Evolutionary conservation across 2,888 invertebrate species (phyloP).

Genomic region (Tetanocera ferruginea): DNA sequence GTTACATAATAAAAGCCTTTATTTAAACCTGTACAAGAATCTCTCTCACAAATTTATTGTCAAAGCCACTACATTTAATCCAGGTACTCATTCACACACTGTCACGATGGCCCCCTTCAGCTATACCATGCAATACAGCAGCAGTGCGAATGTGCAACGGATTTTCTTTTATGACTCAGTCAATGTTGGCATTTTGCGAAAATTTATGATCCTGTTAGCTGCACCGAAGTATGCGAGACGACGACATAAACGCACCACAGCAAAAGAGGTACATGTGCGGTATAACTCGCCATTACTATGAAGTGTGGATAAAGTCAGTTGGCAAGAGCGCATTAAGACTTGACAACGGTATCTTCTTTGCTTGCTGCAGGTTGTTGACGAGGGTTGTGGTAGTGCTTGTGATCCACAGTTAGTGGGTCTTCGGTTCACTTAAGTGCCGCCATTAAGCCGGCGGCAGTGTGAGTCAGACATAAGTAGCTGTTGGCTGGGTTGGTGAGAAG

Average conservation of each 20-base stretch:
- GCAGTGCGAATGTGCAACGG: background rate
- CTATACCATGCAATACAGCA: too few species aligned
- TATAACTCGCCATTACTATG: background rate
- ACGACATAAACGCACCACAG: background rate
- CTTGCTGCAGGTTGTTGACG: background rate
- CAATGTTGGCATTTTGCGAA: conserved; percentile 14
- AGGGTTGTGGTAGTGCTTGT: background rate
- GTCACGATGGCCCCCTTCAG: too few species aligned
- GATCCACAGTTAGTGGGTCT: background rate
- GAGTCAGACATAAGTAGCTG: background rate
- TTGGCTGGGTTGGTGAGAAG: background rate
- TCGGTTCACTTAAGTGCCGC: conserved; percentile 2
- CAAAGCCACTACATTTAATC: conserved; percentile 7
- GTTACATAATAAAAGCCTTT: too few species aligned
- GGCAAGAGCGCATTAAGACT: conserved; percentile 11
- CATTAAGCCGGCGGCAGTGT: background rate
- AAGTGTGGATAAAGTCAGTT: conserved; percentile 3
- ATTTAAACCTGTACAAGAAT: background rate
- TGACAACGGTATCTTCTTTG: background rate
- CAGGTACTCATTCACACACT: background rate
- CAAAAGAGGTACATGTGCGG: background rate
- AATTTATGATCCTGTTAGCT: conserved; percentile 10
- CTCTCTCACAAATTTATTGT: background rate
- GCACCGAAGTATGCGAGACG: background rate
- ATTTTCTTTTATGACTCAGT: conserved; percentile 21